Percentiles rank a stretch among this genome's conserved stretches.
These are phyloP conservation scores for Stramonita haemastoma DNA, from an alignment of 2,888 invertebrate species.

Conservation along the genomic window DNA sequence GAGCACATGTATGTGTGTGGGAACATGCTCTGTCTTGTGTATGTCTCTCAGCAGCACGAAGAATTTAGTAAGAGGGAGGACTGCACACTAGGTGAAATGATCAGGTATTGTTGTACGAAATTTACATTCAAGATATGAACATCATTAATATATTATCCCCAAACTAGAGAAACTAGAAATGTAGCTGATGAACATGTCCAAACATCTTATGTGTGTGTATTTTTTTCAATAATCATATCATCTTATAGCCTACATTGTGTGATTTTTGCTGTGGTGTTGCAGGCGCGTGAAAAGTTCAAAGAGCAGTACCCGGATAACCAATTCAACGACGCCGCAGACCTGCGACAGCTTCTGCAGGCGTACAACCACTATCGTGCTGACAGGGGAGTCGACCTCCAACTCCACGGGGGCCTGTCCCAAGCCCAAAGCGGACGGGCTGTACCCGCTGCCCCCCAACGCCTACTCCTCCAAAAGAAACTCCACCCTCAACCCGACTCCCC, in stretches of 20 bases:
- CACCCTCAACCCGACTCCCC: background rate
- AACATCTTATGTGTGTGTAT: too few relatives aligned
- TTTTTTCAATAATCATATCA: too few relatives aligned
- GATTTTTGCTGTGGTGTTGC: conserved; percentile 54
- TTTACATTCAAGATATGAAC: too few relatives aligned
- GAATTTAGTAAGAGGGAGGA: too few relatives aligned
- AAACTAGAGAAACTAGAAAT: too few relatives aligned
- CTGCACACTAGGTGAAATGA: too few relatives aligned
- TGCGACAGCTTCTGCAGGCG: conserved; percentile 87
- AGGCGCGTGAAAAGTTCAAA: conserved; percentile 90
- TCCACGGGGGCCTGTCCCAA: conserved; percentile 41
- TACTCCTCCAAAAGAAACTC: conserved; percentile 51
- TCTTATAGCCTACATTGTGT: too few relatives aligned
- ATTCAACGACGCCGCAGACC: conserved; percentile 86
- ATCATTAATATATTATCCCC: too few relatives aligned
- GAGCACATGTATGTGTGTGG: background rate
- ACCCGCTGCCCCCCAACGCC: conserved; percentile 69
- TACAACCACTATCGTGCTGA: conserved; percentile 82
- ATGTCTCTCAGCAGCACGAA: background rate
- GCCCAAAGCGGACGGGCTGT: conserved; percentile 54
- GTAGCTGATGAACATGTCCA: too few relatives aligned
- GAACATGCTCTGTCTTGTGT: background rate
- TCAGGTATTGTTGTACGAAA: too few relatives aligned
- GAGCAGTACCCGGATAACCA: conserved; percentile 89
- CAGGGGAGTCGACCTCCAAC: conserved; percentile 45